Conservation (phyloP, 2,113 vertebrate genomes). For the Megaceryle maxima region DNA sequence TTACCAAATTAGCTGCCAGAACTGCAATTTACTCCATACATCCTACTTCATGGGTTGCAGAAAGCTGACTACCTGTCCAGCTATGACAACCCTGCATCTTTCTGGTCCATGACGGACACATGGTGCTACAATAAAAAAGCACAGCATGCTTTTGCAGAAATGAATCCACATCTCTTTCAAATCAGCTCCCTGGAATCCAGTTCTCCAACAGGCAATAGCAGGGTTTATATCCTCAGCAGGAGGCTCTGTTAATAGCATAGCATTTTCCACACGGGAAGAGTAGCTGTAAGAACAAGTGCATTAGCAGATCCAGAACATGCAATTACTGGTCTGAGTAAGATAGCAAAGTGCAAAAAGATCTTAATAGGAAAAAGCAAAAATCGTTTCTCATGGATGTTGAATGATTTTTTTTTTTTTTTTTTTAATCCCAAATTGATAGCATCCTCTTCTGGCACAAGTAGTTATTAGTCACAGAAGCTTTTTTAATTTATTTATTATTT, state of each 20-base stretch:
- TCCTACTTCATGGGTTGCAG: not conserved
- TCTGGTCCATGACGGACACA: not conserved
- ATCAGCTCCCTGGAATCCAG: not conserved
- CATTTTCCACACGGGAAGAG: not conserved
- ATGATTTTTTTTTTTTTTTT: not conserved
- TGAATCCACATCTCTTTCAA: not conserved
- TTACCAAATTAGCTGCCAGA: not conserved
- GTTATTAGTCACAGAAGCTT: constrained; percentile 4
- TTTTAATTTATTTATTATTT: not conserved
- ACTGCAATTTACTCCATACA: not conserved
- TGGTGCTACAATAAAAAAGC: not conserved
- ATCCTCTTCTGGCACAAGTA: not conserved
- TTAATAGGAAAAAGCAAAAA: not conserved
- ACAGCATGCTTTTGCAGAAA: not conserved
- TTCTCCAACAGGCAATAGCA: not conserved
- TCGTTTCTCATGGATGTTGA: not conserved
- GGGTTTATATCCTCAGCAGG: not conserved
- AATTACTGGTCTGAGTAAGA: not conserved
- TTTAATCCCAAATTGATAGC: not conserved
- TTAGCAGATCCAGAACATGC: not conserved
- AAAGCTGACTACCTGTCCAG: not conserved
- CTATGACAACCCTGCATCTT: not conserved
- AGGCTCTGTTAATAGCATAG: not conserved
- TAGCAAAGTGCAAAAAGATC: not conserved
- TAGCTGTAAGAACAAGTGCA: not conserved